Percentiles rank a stretch among this genome's conserved stretches.
Conservation (phyloP, 2,888 invertebrate genomes). For the Antheraea assamensis region DNA sequence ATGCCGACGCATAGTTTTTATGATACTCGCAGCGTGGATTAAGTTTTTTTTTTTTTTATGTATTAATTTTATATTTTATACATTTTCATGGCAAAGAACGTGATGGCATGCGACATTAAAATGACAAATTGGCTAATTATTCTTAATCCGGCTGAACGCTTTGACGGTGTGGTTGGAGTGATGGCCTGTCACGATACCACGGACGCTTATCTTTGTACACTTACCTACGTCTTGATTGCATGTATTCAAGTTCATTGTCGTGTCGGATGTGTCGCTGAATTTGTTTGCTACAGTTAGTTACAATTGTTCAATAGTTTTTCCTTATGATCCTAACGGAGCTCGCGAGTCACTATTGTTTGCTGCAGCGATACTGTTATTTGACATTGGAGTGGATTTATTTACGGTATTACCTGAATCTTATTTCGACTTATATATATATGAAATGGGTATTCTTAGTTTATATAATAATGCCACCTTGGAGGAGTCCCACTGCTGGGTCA, state of each 20-base stretch:
- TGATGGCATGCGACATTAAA: constrained; percentile 82
- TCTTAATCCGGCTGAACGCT: constrained; percentile 76
- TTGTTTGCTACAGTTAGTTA: constrained; percentile 21
- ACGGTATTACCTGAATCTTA: not conserved
- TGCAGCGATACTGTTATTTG: constrained; percentile 60
- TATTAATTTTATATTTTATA: constrained; percentile 72
- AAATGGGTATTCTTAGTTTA: not conserved
- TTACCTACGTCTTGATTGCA: constrained; percentile 42
- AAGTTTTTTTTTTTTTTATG: constrained; percentile 69
- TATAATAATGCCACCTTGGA: too few species aligned
- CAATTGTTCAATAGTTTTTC: constrained; percentile 16
- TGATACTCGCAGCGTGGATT: constrained; percentile 74
- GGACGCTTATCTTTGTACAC: constrained; percentile 47
- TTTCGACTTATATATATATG: not conserved
- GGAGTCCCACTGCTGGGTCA: too few species aligned
- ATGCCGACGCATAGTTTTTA: constrained; percentile 80
- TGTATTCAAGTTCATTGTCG: constrained; percentile 55
- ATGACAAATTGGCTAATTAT: constrained; percentile 82
- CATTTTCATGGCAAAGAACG: constrained; percentile 61
- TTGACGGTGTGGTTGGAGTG: constrained; percentile 62
- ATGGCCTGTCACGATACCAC: constrained; percentile 59
- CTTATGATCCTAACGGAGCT: constrained; percentile 5
- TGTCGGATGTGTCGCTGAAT: constrained; percentile 25
- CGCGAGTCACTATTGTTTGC: constrained; percentile 35
- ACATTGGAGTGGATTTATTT: not conserved